Conservation (phyloP, 2,113 vertebrate genomes). For the Proterorhinus semilunaris region DNA sequence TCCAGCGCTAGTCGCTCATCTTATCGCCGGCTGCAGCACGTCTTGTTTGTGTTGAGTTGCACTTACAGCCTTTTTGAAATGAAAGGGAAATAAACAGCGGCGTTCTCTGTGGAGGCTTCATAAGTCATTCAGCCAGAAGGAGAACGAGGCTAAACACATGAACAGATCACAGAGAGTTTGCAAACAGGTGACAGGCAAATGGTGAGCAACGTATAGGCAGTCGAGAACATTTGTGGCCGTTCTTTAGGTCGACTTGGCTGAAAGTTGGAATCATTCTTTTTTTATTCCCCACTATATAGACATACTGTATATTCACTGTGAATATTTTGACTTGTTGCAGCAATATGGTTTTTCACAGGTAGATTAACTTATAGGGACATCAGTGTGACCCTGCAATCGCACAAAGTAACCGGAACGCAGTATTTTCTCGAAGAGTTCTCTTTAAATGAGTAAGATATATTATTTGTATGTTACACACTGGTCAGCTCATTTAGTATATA, state of each 20-base stretch:
- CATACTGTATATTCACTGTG: too few species aligned
- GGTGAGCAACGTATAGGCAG: neutral
- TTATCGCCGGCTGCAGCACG: neutral
- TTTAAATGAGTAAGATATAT: neutral
- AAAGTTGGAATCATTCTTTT: neutral
- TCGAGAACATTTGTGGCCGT: neutral
- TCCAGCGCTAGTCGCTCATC: neutral
- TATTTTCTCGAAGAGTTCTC: too few species aligned
- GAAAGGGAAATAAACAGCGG: neutral
- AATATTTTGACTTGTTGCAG: too few species aligned
- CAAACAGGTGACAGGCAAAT: slow-evolving; percentile 1
- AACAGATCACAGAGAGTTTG: slow-evolving; percentile 5
- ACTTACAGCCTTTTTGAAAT: slow-evolving; percentile 1
- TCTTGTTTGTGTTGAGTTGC: neutral
- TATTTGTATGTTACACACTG: slow-evolving; percentile 9
- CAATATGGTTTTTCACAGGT: too few species aligned
- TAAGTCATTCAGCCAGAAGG: slow-evolving; percentile 30
- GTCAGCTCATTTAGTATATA: neutral
- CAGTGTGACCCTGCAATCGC: too few species aligned
- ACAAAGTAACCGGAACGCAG: too few species aligned
- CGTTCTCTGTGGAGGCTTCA: neutral
- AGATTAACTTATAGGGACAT: too few species aligned
- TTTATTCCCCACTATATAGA: neutral
- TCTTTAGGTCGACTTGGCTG: neutral
- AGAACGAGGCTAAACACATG: slow-evolving; percentile 10